phyloP scores from a whole-genome alignment of 2,888 invertebrate genomes.

The Xanthorhoe designata region DNA sequence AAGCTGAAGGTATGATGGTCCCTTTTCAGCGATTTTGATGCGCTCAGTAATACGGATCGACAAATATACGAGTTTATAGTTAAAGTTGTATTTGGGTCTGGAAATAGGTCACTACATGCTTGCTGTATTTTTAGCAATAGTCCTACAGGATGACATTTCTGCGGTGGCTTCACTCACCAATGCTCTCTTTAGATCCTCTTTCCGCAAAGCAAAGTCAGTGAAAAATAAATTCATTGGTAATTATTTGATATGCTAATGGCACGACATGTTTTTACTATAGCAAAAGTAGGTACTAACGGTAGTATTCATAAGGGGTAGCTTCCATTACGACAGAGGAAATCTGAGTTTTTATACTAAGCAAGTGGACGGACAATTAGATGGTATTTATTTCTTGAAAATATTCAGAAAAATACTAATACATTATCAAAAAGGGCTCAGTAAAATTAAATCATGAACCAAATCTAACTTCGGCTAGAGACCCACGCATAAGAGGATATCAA shows the following conservation, averaged over 20 bases:
- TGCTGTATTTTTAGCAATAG: slow-evolving; percentile 42
- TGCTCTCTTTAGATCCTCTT: slow-evolving; percentile 31
- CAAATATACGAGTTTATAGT: slow-evolving; percentile 61
- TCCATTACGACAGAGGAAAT: neutral
- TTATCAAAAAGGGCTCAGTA: neutral
- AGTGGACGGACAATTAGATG: too few relatives aligned
- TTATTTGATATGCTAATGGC: neutral
- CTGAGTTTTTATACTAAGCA: neutral
- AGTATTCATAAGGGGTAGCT: too few relatives aligned
- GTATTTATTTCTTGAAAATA: neutral
- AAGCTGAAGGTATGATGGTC: slow-evolving; percentile 17
- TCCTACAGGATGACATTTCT: slow-evolving; percentile 27
- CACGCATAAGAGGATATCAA: slow-evolving; percentile 9
- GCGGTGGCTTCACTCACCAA: slow-evolving; percentile 38
- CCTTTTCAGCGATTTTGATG: slow-evolving; percentile 32
- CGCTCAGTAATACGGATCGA: slow-evolving; percentile 51
- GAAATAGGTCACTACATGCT: slow-evolving; percentile 38
- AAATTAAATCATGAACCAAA: neutral
- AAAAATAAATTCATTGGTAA: slow-evolving; percentile 18
- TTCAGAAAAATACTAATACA: neutral
- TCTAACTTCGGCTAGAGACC: neutral
- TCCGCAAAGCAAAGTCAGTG: slow-evolving; percentile 11
- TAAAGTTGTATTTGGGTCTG: slow-evolving; percentile 47
- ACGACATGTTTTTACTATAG: neutral
- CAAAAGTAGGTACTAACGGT: neutral